phyloP scores from a whole-genome alignment of 2,888 invertebrate genomes.

The Hipparchia semele region DNA sequence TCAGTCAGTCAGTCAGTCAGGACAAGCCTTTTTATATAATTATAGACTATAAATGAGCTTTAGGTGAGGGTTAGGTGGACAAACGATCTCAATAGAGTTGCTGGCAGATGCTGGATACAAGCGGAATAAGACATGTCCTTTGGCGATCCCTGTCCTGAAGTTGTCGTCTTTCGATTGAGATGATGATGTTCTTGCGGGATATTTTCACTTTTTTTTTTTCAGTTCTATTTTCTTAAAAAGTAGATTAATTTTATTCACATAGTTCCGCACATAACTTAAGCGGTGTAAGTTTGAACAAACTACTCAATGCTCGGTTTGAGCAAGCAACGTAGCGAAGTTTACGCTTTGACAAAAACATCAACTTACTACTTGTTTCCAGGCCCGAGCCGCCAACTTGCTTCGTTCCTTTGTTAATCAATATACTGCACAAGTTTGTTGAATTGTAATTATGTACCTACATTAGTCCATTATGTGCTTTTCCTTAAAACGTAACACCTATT shows the following conservation, averaged over 20 bases:
- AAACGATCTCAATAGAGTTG: no score
- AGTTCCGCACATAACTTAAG: background rate
- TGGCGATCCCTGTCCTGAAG: no score
- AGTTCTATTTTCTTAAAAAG: no score
- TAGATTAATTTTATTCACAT: background rate
- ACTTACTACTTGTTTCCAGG: background rate
- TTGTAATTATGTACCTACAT: background rate
- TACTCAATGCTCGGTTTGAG: background rate
- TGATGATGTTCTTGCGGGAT: no score
- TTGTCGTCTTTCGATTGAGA: no score
- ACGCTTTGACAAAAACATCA: conserved; percentile 18
- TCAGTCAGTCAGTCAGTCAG: no score
- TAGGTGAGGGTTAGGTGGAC: no score
- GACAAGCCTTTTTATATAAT: no score
- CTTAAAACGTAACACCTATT: background rate
- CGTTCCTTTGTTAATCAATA: conserved; percentile 16
- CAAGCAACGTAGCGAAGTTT: conserved; percentile 3
- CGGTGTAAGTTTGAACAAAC: conserved; percentile 6
- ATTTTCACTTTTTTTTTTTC: no score
- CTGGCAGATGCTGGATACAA: no score
- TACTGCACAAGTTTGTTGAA: conserved; percentile 9
- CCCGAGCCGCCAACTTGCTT: background rate
- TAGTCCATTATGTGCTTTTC: background rate
- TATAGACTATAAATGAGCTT: no score
- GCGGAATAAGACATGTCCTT: no score